A percentile compares a stretch with the other conserved stretches of the same genome.
These are phyloP conservation scores for Zygothrica quintamaculata DNA, from an alignment of 2,888 invertebrate genomes.

Conservation along the genomic window DNA sequence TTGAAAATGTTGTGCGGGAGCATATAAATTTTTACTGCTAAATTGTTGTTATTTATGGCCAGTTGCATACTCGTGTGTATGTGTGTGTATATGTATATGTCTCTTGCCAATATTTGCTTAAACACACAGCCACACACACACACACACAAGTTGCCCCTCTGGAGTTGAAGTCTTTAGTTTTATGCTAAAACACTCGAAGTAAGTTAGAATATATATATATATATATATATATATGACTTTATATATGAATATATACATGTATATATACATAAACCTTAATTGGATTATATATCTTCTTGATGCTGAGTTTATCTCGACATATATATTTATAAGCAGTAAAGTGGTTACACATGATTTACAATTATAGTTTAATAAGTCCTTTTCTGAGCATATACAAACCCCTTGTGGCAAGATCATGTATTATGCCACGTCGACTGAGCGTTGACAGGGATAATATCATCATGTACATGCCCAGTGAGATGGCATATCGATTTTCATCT, in stretches of 20 bases:
- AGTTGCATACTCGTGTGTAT: conserved; percentile 1
- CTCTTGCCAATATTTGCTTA: conserved; percentile 33
- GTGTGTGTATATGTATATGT: conserved; percentile 21
- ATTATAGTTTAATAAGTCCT: conserved; percentile 35
- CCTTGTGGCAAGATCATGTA: conserved; percentile 29
- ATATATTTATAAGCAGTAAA: conserved; percentile 2
- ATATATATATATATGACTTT: background rate
- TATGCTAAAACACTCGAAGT: background rate
- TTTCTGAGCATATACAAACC: conserved; percentile 37
- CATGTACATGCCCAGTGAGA: conserved; percentile 88
- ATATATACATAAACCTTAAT: too few species aligned
- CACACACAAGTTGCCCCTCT: conserved; percentile 3
- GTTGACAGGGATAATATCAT: conserved; percentile 85
- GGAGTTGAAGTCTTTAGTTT: background rate
- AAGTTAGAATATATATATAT: background rate
- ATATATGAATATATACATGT: too few species aligned
- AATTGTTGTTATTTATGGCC: conserved; percentile 83
- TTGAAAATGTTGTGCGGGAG: conserved; percentile 80
- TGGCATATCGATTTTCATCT: conserved; percentile 86
- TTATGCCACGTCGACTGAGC: conserved; percentile 16
- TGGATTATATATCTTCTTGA: too few species aligned
- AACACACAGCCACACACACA: too few species aligned
- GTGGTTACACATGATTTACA: conserved; percentile 8
- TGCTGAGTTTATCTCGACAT: too few species aligned
- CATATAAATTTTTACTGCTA: conserved; percentile 79